phyloP scores from a whole-genome alignment of 2,888 invertebrate species.

The Lymantria dispar region DNA sequence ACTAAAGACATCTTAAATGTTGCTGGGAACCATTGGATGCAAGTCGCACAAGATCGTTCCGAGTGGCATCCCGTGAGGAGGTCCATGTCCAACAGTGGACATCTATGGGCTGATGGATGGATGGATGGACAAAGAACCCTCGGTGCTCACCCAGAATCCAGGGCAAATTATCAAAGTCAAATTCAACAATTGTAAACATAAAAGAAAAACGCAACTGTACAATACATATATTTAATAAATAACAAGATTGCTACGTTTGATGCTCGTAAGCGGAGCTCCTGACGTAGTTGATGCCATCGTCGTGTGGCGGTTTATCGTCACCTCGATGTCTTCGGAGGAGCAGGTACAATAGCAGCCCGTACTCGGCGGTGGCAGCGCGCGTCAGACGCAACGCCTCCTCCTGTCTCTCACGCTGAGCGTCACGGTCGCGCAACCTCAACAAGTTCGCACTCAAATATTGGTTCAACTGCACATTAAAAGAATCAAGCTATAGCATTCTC shows the following conservation, averaged over 20 bases:
- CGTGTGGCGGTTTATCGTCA: not conserved
- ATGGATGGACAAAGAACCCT: no score
- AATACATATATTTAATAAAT: not conserved
- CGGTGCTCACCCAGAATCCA: no score
- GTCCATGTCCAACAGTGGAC: no score
- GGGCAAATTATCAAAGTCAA: no score
- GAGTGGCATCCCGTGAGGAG: no score
- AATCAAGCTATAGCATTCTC: not conserved
- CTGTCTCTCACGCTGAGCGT: conserved; percentile 10
- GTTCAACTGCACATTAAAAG: conserved; percentile 12
- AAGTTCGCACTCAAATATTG: not conserved
- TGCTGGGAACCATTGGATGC: no score
- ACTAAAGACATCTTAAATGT: no score
- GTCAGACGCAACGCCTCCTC: conserved; percentile 31
- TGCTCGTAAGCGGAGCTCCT: not conserved
- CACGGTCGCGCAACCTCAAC: not conserved
- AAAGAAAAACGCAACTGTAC: no score
- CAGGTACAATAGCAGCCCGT: conserved; percentile 29
- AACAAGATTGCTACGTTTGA: not conserved
- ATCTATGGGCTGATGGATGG: no score
- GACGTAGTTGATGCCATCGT: not conserved
- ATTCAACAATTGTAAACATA: no score
- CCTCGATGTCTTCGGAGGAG: conserved; percentile 15
- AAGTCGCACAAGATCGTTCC: no score
- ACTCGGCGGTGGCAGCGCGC: conserved; percentile 7